Base-by-base conservation (phyloP, 2,888 invertebrate species). In the Nyleta sp. region DNA sequence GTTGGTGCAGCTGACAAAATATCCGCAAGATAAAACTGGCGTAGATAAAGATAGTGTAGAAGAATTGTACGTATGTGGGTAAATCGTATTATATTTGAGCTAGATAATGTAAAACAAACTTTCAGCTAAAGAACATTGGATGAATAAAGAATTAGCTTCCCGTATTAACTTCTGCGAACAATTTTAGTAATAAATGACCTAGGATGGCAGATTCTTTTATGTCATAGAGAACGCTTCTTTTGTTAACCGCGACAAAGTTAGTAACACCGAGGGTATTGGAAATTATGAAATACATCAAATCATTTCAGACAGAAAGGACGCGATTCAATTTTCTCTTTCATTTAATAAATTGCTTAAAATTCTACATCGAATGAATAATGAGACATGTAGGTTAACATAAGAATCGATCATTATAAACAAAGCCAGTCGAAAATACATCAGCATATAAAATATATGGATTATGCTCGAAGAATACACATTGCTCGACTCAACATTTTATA, bases 371-470 rank as follows among this genome's bases (percentile, higher is more conserved):
- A 46, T 48, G 28, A 68, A 38, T 57, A 44, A 15, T 50, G 15
- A 59, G 31, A 50, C 57, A 68, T 68, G 59, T 68, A 68, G 68
- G 68, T 68, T 68, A 68, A 50, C 59, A 57, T 48, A 68, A 38
- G 59, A 57, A 68, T 68, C 68, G 68, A 68, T 68, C 20, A 57
- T 68, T 59, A 68, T 57, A 59, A 59, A 59, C 68, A 68, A 57
- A 57, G 48, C 48, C 31, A 40, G 48, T 57, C 40, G 28, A 57
- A 57, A 57, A 57, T 17, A 33, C 18, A 62, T 48, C 46, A 46
- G 44, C 15, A 10, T 35, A 20, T 67, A 48, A 67, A 67, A 67
- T 46, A 35, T 67, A 22, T 28, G 38, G 31, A 53, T 52, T 62
- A 50, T 52, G 11, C 20, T 28, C 40, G n/a, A 44, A 18, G 42